phyloP scores from a whole-genome alignment of 2,888 invertebrate species.

The Spialia ferax region DNA sequence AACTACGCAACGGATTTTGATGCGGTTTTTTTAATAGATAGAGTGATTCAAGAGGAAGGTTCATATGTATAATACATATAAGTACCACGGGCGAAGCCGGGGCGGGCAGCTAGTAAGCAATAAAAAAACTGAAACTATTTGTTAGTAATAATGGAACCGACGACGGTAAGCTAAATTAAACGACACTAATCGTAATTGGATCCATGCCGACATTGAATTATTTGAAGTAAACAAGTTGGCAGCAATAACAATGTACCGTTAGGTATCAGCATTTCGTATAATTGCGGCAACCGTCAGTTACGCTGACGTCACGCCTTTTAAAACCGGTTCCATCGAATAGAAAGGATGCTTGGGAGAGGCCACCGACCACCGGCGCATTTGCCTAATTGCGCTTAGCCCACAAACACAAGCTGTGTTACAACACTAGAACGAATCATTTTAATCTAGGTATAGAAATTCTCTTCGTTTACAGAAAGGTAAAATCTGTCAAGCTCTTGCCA shows the following conservation, averaged over 20 bases:
- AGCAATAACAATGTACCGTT: slow-evolving; percentile 25
- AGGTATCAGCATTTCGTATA: slow-evolving; percentile 25
- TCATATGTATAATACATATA: too few species aligned
- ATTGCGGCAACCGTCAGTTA: slow-evolving; percentile 31
- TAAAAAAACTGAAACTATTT: background rate
- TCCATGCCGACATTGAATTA: background rate
- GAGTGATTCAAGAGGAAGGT: too few species aligned
- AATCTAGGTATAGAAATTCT: background rate
- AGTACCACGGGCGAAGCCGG: too few species aligned
- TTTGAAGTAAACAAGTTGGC: background rate
- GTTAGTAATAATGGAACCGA: background rate
- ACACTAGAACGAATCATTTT: background rate
- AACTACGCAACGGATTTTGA: too few species aligned
- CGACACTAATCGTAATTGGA: background rate
- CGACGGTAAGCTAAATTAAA: background rate
- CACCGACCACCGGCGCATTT: slow-evolving; percentile 13
- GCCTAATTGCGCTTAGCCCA: slow-evolving; percentile 9
- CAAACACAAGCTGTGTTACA: background rate
- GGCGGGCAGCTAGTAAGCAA: too few species aligned
- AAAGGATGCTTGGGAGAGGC: slow-evolving; percentile 25
- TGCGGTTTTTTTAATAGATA: too few species aligned
- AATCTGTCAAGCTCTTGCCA: too few species aligned
- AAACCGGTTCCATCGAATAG: slow-evolving; percentile 27
- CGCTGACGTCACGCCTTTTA: slow-evolving; percentile 33
- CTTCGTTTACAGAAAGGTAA: too few species aligned